Evolutionary conservation across 2,113 vertebrate species (phyloP), one percentile per base, ranked within the genome.

Genomic region (Tenrec ecaudatus): DNA sequence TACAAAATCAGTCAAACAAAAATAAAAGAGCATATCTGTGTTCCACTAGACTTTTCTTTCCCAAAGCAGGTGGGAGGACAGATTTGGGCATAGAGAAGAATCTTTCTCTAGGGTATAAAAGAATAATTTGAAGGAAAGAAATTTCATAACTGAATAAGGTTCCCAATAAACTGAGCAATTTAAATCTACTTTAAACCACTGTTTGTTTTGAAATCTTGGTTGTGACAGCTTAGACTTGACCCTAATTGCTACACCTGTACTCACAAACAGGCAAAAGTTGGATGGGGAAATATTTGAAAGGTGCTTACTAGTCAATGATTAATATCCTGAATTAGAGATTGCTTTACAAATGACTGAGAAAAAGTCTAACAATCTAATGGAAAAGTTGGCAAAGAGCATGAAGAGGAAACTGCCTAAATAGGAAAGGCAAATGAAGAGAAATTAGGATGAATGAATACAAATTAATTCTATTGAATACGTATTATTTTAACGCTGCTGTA

Each of bases 291-390:
- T 23, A 6, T 31, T 29, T 82, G 17, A 82, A 83, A 86, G 22
- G 6, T 79, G 25, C 0, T 60, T 60, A 10, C 53, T 60, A 31
- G 11, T 77, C 71, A 79, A 71, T 4, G 29, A 87, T 79, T n/a
- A 83, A 40, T 66, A 29, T 27, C 68, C 19, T 90, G 71, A 90
- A 60, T 90, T 73, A 90, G 53, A 25, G 75, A 75, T 15, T 92
- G 19, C 5, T 82, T 89, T 92, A 79, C 10, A 23, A 38, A 23
- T 75, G 29, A 43, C 1, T 93, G 75, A 93, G 40, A 64, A 77
- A 90, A 58, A 71, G 69, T 85, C 20, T 83, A 82, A 69, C 60
- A 84, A 53, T 62, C 20, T 89, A 80, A 84, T 23, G 9, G 25
- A 84, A 75, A 90, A 84, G 29, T 7, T 25, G 73, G 43, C 58